Percentiles rank a stretch among this genome's conserved stretches.
Conservation (phyloP, 2,797 vertebrate species). For the Propithecus deckenii region DNA sequence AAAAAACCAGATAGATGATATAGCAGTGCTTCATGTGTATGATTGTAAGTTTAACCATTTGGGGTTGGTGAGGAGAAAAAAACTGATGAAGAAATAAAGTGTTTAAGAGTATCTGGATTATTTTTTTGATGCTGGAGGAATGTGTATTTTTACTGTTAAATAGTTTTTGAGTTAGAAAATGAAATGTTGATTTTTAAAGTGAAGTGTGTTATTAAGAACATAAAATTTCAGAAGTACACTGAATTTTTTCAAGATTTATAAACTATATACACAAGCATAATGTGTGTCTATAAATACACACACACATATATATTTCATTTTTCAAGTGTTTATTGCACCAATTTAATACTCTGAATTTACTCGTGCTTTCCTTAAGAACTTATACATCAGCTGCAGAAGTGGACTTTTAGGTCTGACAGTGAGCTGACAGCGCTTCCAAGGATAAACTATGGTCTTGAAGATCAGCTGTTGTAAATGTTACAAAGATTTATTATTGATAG, state of each 20-base stretch:
- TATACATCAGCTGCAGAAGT: neutral
- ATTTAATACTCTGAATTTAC: slow-evolving; percentile 37
- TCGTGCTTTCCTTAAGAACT: neutral
- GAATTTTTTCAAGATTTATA: slow-evolving; percentile 8
- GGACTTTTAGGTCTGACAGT: neutral
- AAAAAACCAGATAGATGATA: neutral
- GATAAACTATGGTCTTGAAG: neutral
- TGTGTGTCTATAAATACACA: rapidly evolving
- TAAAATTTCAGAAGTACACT: neutral
- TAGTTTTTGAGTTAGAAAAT: slow-evolving; percentile 9
- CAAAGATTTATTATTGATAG: neutral
- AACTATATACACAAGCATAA: neutral
- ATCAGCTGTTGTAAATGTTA: slow-evolving; percentile 4
- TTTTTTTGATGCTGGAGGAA: neutral
- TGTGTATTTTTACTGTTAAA: neutral
- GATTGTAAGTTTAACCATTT: neutral
- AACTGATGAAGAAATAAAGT: neutral
- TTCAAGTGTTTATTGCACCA: slow-evolving; percentile 33
- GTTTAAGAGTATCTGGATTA: neutral
- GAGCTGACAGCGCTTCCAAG: neutral
- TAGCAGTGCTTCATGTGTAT: neutral
- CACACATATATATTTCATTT: neutral
- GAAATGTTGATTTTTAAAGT: neutral
- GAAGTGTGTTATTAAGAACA: neutral
- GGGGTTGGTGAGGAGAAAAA: neutral